Base-by-base conservation (phyloP, 2,888 invertebrate genomes). In the Drosophila neoperkinsi region DNA sequence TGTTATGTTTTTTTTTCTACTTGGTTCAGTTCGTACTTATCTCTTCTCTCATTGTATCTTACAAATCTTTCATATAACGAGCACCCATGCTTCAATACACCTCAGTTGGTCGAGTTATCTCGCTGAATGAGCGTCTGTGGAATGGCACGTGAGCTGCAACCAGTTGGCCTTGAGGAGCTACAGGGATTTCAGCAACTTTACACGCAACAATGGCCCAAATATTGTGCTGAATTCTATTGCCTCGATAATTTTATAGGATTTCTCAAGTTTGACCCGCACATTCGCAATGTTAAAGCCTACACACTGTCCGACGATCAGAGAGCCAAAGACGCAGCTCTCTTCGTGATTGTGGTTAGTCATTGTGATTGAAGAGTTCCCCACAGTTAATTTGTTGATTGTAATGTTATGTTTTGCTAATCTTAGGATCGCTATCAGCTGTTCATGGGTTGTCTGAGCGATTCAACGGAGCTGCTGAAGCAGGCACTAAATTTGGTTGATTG, bases 361-460 rank as follows among this genome's bases (percentile, higher is more conserved):
- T 7, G n/a, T 2, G 10, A 6, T 3, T 30, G 13, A 4, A 16
- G 4, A 55, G 16, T 7, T 28, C 6, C 1, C 6, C n/a, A 28
- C 1, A 18, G 2, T 13, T 30, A 38, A 13, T n/a, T 6, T 3
- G 0, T 9, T 0, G 13, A 11, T 7, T 10, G 2, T 16, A 10
- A 28, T 28, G 21, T 2, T 41, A 4, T 36, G 0, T 34, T 4
- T 4, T 2, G 0, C 16, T 1, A 1, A 4, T 25, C 13, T 38
- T 57, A 92, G 93, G 93, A 93, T 79, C 91, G 93, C 21, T 93
- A 93, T 86, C 92, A 93, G 50, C 64, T 93, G 9, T 92, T 92
- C 71, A 55, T 93, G 28, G 92, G 92, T 25, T 88, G 89, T 6
- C 67, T 93, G 34, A 81, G 52, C 2, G 51, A 57, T 9, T 65